These are phyloP conservation scores for Lophius americanus DNA, from an alignment of 2,797 vertebrate species.

Conservation along the genomic window DNA sequence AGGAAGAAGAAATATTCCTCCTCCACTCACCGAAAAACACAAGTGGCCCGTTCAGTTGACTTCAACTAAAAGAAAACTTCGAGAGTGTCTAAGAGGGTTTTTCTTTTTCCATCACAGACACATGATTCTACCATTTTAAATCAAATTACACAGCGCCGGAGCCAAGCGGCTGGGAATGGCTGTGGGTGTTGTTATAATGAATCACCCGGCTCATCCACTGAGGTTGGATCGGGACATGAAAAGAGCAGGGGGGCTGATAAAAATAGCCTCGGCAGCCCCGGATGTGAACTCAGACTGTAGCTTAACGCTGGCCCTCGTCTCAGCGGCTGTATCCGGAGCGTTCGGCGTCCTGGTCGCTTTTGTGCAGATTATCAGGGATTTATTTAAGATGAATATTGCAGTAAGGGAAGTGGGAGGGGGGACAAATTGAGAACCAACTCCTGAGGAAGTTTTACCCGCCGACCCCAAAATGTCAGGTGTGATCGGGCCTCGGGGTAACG, in stretches of 20 bases:
- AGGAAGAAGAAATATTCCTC: no score
- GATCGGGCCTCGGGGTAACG: conserved; percentile 15
- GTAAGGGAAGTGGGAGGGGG: neutral
- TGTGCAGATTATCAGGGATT: neutral
- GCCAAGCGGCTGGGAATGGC: conserved; percentile 1
- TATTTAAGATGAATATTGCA: conserved; percentile 54
- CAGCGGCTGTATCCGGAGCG: no score
- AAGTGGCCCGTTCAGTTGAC: no score
- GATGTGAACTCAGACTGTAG: neutral
- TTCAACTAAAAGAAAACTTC: no score
- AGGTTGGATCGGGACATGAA: neutral
- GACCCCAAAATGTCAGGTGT: conserved; percentile 48
- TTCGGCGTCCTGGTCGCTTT: no score
- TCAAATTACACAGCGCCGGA: neutral
- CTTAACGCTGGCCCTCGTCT: neutral
- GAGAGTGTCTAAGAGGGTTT: no score
- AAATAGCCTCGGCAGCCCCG: neutral
- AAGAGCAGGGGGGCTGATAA: neutral
- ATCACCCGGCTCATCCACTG: neutral
- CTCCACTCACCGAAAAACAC: no score
- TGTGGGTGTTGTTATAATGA: conserved; percentile 12
- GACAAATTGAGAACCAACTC: conserved; percentile 27
- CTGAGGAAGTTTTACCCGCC: conserved; percentile 16
- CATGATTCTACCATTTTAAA: neutral
- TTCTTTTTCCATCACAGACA: neutral